phyloP scores from a whole-genome alignment of 2,888 invertebrate species.

The Leptura quadrifasciata region DNA sequence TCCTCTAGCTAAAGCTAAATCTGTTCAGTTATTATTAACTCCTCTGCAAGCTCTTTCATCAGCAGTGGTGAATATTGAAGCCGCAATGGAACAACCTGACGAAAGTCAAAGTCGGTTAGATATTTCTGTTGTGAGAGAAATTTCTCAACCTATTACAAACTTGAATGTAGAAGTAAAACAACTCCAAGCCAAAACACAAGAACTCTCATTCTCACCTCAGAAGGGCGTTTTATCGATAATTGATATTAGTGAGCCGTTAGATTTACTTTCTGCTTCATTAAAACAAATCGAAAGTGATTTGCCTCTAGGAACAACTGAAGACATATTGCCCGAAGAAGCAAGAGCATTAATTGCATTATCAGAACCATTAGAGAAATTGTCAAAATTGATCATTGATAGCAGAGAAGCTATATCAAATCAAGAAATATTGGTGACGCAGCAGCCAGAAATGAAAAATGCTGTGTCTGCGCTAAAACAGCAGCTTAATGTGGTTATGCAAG shows the following conservation, averaged over 20 bases:
- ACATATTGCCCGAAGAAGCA: background rate
- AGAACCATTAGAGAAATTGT: background rate
- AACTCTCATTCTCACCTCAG: slow-evolving; percentile 46
- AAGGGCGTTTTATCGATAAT: slow-evolving; percentile 57
- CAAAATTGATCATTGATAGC: background rate
- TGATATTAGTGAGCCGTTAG: slow-evolving; percentile 49
- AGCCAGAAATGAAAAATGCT: slow-evolving; percentile 36
- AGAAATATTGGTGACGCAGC: slow-evolving; percentile 5
- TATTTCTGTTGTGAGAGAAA: background rate
- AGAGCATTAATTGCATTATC: background rate
- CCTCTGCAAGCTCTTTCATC: slow-evolving; percentile 48
- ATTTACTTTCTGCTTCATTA: slow-evolving; percentile 10
- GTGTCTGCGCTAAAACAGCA: slow-evolving; percentile 30
- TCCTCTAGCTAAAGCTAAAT: slow-evolving; percentile 40
- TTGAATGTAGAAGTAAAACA: slow-evolving; percentile 45
- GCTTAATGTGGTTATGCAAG: slow-evolving; percentile 14
- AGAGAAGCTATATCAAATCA: slow-evolving; percentile 18
- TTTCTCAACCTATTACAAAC: slow-evolving; percentile 40
- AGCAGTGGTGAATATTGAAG: slow-evolving; percentile 28
- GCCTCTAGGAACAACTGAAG: background rate
- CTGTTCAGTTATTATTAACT: slow-evolving; percentile 39
- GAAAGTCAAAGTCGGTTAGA: background rate
- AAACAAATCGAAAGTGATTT: background rate
- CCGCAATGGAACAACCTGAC: background rate
- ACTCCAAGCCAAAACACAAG: slow-evolving; percentile 42